Base-by-base conservation (phyloP, 2,113 vertebrate genomes). In the Antennarius striatus region DNA sequence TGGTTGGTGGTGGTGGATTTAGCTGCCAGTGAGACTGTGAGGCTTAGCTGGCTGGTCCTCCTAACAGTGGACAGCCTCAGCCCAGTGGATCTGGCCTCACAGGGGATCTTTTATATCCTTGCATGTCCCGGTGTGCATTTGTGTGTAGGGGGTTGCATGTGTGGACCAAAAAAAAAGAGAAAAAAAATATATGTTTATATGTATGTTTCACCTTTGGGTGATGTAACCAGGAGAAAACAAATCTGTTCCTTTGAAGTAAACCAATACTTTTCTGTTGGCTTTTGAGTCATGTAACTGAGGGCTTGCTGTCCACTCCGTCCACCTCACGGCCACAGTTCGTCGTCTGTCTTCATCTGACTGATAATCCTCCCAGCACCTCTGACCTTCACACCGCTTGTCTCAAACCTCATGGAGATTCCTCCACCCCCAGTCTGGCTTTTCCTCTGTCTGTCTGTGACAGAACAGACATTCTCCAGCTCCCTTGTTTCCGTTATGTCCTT, bases 101-200 rank as follows among this genome's bases (percentile, higher is more conserved):
- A 90, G 88, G 90, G 75, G 58, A 79, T 82, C 85, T 88, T 90
- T 90, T 84, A 89, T 90, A 90, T 75, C 75, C 67, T 14, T 11
- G 10, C 42, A 43, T 43, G 42, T 43, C 10, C 22, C 52, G 11
- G 28, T 32, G 52, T 32, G 52, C 28, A 15, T 32, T 32, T 32
- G 52, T 51, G 17, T 22, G 42, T 22, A 16, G 48, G 48, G 16
- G 16, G 6, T 16, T 17, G 15, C 7, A 16, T 50, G n/a, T 16
- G 15, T 50, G 48, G 3, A 28, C 17, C 9, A 61, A 71, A 68
- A 71, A 59, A 64, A 59, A 57, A 56, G 6, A 57, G 55, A 68
- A 28, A 73, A 62, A 17, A 42, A 48, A 63, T n/a, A 63, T 75
- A 70, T 73, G 84, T 86, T 73, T 77, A 63, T 68, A 72, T 75